phyloP scores from a whole-genome alignment of 2,888 invertebrate species.

The Drosophila anomalipes region DNA sequence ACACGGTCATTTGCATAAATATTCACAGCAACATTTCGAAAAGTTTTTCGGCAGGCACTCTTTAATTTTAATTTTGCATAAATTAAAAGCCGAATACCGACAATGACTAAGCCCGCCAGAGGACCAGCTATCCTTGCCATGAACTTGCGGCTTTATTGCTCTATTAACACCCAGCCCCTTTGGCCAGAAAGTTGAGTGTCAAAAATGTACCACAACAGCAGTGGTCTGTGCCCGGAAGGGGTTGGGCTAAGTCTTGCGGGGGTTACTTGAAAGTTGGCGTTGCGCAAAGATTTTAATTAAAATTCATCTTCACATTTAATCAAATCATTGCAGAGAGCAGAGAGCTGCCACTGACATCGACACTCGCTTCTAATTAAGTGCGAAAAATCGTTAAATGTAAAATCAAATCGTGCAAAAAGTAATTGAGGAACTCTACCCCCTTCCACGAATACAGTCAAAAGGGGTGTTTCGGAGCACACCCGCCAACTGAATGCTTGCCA shows the following conservation, averaged over 20 bases:
- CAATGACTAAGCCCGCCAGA: conserved; percentile 67
- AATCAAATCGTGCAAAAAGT: conserved; percentile 85
- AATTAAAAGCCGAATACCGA: conserved; percentile 64
- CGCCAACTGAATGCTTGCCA: conserved; percentile 1
- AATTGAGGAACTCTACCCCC: conserved; percentile 64
- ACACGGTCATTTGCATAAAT: conserved; percentile 70
- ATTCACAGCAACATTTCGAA: conserved; percentile 42
- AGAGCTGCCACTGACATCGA: conserved; percentile 75
- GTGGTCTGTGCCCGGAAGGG: neutral
- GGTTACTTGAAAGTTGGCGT: conserved; percentile 33
- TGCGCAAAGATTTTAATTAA: conserved; percentile 84
- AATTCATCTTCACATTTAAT: conserved; percentile 85
- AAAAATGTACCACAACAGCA: conserved; percentile 42
- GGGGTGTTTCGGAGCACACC: conserved; percentile 14
- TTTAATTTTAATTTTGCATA: conserved; percentile 81
- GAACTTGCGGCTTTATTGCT: conserved; percentile 80
- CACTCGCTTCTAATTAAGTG: conserved; percentile 85
- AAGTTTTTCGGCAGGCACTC: conserved; percentile 59
- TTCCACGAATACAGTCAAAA: conserved; percentile 8
- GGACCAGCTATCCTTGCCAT: conserved; percentile 48
- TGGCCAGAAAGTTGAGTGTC: conserved; percentile 47
- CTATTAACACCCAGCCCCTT: conserved; percentile 58
- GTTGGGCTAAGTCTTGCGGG: neutral
- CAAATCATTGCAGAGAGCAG: conserved; percentile 80
- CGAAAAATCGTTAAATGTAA: conserved; percentile 85